Conservation (phyloP, 2,113 vertebrate genomes). For the Rafetus swinhoei region DNA sequence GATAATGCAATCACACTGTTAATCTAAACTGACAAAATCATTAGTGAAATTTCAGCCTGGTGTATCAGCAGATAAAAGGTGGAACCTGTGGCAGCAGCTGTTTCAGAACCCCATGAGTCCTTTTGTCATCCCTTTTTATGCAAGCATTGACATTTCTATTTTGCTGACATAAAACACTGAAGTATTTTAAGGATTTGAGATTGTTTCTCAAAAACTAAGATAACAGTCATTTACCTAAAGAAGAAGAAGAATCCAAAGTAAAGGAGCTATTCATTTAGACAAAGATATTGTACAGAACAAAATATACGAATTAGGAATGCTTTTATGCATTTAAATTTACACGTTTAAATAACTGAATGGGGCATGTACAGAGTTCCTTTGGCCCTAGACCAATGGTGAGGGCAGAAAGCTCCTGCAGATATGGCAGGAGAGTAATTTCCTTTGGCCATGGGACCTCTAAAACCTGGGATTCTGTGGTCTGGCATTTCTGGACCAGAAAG, state of each 20-base stretch:
- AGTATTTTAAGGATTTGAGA: neutral
- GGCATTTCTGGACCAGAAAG: too few species aligned
- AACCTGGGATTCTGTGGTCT: too few species aligned
- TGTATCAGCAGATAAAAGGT: neutral
- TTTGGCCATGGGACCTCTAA: neutral
- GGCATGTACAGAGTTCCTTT: too few species aligned
- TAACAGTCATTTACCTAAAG: neutral
- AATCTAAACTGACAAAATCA: neutral
- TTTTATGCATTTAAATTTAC: neutral
- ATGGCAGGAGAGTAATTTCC: neutral
- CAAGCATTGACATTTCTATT: neutral
- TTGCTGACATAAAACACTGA: neutral
- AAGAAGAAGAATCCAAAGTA: rapidly evolving
- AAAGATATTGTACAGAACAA: neutral
- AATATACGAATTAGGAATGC: neutral
- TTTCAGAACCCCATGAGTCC: neutral
- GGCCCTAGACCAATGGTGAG: too few species aligned
- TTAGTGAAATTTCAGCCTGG: neutral
- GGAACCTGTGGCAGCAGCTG: neutral
- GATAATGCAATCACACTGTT: neutral
- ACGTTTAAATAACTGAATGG: neutral
- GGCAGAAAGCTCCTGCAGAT: too few species aligned
- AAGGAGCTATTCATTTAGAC: neutral
- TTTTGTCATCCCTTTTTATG: neutral
- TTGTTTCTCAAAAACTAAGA: neutral